Base-by-base conservation (phyloP, 2,113 vertebrate species). In the Spea bombifrons region DNA sequence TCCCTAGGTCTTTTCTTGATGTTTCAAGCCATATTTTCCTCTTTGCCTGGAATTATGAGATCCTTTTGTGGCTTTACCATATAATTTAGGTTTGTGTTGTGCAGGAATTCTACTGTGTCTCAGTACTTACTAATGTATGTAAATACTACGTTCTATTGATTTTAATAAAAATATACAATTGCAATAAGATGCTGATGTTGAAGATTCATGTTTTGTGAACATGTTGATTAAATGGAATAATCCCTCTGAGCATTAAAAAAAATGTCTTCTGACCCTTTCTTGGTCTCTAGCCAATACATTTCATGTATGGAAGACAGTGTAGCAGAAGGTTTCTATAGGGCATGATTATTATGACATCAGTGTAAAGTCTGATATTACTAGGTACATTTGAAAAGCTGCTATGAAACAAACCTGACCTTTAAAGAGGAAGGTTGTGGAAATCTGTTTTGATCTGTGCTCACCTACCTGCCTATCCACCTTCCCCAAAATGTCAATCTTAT, bases 401-500 rank as follows among this genome's bases (percentile, higher is more conserved):
- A 70, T 82, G 70, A 71, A 79, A 72, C 81, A 83, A 83, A 82
- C 82, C 71, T 91, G 89, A 90, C 91, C 90, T 91, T 92, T 91
- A 86, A 81, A 86, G 77, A 50, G 75, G 85, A 88, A 90, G 84
- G 86, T 72, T 89, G 82, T 84, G 85, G 83, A 90, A 90, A 91
- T 89, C 82, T 84, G 86, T 88, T 91, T 89, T 91, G 89, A 90
- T 93, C 85, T 87, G 84, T 83, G 83, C 83, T 88, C 88, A 92
- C 88, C 88, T 89, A 85, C 83, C 86, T 88, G 86, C 85, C 76
- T 88, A 82, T 73, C 80, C 69, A 83, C 82, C 82, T 89, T 86
- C 86, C 83, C 84, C 80, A 79, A 89, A 93, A 91, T 88, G 87
- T 88, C 90, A 92, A 0, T 91, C 90, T 89, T 83, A 66, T 0